These are phyloP conservation scores for Hemistola chrysoprasaria DNA, from an alignment of 2,888 invertebrate species.

Conservation along the genomic window DNA sequence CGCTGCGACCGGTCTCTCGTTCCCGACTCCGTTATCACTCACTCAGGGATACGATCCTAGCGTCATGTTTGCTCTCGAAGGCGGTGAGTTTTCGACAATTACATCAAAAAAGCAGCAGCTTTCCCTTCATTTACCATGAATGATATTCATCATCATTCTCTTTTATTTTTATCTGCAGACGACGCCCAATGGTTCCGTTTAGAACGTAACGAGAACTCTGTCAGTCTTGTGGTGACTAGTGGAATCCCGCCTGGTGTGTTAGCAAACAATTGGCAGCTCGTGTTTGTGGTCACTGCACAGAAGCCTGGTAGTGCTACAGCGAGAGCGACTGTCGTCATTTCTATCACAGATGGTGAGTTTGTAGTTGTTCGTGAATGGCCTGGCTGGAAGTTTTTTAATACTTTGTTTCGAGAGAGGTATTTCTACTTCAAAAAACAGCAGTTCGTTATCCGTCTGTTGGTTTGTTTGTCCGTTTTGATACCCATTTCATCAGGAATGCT, in stretches of 20 bases:
- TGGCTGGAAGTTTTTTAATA: no score
- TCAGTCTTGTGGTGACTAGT: conserved; percentile 14
- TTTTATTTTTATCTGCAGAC: conserved; percentile 38
- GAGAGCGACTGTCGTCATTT: conserved; percentile 23
- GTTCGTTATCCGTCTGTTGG: no score
- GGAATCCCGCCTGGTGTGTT: conserved; percentile 33
- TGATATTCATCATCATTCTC: background rate
- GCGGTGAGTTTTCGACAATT: conserved; percentile 34
- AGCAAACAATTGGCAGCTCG: conserved; percentile 35
- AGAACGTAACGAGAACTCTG: conserved; percentile 17
- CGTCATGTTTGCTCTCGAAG: conserved; percentile 36
- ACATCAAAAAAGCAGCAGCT: background rate
- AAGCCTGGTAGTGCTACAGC: conserved; percentile 14
- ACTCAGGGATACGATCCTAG: conserved; percentile 30
- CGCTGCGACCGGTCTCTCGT: conserved; percentile 18
- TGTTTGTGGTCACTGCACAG: conserved; percentile 28
- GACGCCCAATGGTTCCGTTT: conserved; percentile 36
- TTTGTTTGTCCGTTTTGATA: no score
- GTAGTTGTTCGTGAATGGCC: no score
- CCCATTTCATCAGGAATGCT: no score
- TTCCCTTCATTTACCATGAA: background rate
- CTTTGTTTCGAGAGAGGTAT: no score
- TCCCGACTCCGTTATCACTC: conserved; percentile 26
- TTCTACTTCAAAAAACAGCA: no score
- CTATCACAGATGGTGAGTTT: conserved; percentile 8